A percentile compares a stretch with the other conserved stretches of the same genome.
These are phyloP conservation scores for Eupithecia vulgata DNA, from an alignment of 2,888 invertebrate species.

Conservation along the genomic window DNA sequence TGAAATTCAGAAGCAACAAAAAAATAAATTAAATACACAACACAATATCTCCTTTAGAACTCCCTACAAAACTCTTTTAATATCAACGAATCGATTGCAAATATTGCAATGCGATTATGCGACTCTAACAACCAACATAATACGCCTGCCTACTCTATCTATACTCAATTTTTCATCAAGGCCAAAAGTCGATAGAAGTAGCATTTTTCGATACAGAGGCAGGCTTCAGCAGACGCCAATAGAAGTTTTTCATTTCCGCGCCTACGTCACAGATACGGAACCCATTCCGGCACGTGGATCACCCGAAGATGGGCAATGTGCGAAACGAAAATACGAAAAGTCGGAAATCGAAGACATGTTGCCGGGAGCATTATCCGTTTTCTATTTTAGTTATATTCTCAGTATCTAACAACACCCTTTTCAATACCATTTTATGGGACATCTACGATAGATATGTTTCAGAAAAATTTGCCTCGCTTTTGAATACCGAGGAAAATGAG, in stretches of 20 bases:
- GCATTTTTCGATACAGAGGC: constrained; percentile 50
- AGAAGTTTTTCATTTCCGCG: constrained; percentile 74
- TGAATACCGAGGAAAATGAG: constrained; percentile 19
- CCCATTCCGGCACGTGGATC: constrained; percentile 67
- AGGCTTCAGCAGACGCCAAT: constrained; percentile 63
- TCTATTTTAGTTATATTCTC: constrained; percentile 42
- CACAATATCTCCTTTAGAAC: no score
- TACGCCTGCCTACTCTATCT: background rate
- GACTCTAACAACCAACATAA: background rate
- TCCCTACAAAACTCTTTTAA: background rate
- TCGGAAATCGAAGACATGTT: constrained; percentile 57
- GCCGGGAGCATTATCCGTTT: constrained; percentile 50
- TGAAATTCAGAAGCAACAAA: background rate
- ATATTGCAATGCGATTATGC: no score
- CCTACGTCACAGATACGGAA: constrained; percentile 67
- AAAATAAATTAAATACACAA: no score
- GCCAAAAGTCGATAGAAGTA: constrained; percentile 31
- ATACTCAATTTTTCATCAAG: constrained; percentile 16
- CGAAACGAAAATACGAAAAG: constrained; percentile 54
- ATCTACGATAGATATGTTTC: constrained; percentile 28
- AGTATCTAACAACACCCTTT: constrained; percentile 44
- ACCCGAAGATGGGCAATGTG: constrained; percentile 58
- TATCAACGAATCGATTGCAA: background rate
- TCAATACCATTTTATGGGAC: constrained; percentile 44
- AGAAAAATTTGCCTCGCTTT: constrained; percentile 26